These are phyloP conservation scores for Mobula birostris DNA, from an alignment of 2,113 vertebrate species.

Conservation along the genomic window DNA sequence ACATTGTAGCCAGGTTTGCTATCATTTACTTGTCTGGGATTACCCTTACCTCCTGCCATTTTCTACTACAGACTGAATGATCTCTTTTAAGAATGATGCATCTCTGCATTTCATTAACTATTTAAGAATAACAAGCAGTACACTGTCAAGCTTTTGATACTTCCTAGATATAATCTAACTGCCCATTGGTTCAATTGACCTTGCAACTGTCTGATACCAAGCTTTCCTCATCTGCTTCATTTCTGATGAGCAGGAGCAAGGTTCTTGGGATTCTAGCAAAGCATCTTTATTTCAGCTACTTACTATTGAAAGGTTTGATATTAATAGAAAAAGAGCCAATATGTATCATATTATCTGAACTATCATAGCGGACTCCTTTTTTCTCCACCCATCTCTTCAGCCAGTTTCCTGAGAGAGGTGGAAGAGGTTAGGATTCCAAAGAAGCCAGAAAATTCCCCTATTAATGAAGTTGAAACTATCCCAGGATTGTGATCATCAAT, in stretches of 20 bases:
- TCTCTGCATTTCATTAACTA: neutral
- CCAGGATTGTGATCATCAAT: no score
- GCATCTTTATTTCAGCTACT: no score
- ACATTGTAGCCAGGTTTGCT: neutral
- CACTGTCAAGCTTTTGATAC: neutral
- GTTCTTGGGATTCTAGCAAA: no score
- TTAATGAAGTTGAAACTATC: no score
- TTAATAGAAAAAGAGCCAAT: no score
- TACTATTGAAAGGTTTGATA: no score
- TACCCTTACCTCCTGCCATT: neutral
- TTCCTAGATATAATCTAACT: neutral
- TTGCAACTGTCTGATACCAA: neutral
- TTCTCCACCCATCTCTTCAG: no score
- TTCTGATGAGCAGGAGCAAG: neutral
- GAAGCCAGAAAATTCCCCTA: no score
- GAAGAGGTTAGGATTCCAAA: no score
- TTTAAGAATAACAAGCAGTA: neutral
- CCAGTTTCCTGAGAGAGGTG: no score
- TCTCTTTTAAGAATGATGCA: neutral
- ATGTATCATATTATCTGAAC: no score
- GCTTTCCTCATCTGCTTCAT: neutral
- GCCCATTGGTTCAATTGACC: neutral
- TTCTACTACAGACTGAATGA: neutral
- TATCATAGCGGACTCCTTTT: no score
- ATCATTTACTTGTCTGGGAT: neutral